Percentiles rank a stretch among this genome's conserved stretches.
Conservation (phyloP, 2,888 invertebrate genomes). For the Bhutanitis thaidina region DNA sequence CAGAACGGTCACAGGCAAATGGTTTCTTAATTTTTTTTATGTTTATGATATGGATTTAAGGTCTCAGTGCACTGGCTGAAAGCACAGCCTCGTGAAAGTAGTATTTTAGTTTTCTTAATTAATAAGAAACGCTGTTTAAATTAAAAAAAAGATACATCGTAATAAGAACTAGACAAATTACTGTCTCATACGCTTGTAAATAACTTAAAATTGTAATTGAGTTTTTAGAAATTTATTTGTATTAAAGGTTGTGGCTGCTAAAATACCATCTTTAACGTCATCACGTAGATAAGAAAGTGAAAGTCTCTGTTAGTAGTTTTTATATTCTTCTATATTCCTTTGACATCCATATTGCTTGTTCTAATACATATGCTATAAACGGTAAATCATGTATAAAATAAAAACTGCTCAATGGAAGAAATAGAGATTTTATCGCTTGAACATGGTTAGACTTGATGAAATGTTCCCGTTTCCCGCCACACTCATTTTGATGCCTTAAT, state of each 20-base stretch:
- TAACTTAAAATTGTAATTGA: too few species aligned
- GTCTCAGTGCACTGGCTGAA: background rate
- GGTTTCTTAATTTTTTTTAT: constrained; percentile 52
- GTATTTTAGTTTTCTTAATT: background rate
- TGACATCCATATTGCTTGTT: background rate
- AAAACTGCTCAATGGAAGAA: constrained; percentile 12
- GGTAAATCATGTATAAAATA: background rate
- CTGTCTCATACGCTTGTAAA: too few species aligned
- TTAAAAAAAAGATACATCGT: too few species aligned
- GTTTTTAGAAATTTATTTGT: too few species aligned
- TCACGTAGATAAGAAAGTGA: constrained; percentile 5
- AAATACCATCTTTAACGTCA: constrained; percentile 2
- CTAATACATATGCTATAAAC: background rate
- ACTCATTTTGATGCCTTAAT: too few species aligned
- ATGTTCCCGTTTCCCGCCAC: background rate
- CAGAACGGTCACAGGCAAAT: constrained; percentile 67
- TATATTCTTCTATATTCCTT: background rate
- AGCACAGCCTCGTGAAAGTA: background rate
- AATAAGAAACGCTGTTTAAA: background rate
- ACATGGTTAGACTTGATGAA: constrained; percentile 1
- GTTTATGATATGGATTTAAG: too few species aligned
- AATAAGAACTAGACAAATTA: too few species aligned
- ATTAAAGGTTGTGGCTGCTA: background rate
- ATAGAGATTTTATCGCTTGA: constrained; percentile 19
- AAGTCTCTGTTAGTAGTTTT: constrained; percentile 20